Evolutionary conservation across 2,888 invertebrate species (phyloP).

Genomic region (Mesorhabditis spiculigera): DNA sequence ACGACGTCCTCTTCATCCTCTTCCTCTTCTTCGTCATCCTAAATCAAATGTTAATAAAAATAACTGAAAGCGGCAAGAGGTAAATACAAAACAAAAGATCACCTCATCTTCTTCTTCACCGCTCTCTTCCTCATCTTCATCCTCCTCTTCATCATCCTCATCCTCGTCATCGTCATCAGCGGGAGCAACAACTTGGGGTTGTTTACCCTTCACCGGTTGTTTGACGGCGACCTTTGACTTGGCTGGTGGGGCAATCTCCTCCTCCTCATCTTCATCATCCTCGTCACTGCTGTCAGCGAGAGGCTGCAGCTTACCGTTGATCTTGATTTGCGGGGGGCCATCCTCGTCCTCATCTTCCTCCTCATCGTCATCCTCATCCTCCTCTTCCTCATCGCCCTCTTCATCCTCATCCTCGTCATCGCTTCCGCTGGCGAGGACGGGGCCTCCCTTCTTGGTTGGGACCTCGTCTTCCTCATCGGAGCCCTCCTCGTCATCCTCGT

Average conservation of each 20-base stretch:
- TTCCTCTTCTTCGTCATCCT: slow-evolving; percentile 14
- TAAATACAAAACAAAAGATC: neutral
- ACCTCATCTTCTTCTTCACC: no score
- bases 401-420: slow-evolving; percentile 26
- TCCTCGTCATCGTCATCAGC: slow-evolving; percentile 26
- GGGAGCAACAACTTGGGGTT: neutral
- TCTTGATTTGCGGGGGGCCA: neutral
- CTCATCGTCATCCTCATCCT: slow-evolving; percentile 15
- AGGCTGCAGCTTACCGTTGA: slow-evolving; percentile 13
- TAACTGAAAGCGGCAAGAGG: neutral
- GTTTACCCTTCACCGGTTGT: slow-evolving; percentile 4
- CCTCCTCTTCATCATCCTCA: slow-evolving; percentile 29
- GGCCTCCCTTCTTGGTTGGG: slow-evolving; percentile 14
- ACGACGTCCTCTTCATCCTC: slow-evolving; percentile 28
- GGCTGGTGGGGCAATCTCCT: slow-evolving; percentile 10
- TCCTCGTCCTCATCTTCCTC: slow-evolving; percentile 19
- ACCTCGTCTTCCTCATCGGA: slow-evolving; percentile 26
- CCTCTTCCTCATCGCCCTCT: slow-evolving; percentile 7
- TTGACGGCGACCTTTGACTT: neutral
- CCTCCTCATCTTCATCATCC: slow-evolving; percentile 21
- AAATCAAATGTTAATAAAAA: slow-evolving; percentile 11
- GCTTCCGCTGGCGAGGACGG: slow-evolving; percentile 9
- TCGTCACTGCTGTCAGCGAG: slow-evolving; percentile 21
- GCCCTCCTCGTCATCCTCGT: slow-evolving; percentile 23
- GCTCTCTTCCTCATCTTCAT: slow-evolving; percentile 16